Percentiles rank a stretch among this genome's conserved stretches.
Evolutionary conservation across 2,888 invertebrate genomes (phyloP).

Genomic region (Hylaea fasciaria): DNA sequence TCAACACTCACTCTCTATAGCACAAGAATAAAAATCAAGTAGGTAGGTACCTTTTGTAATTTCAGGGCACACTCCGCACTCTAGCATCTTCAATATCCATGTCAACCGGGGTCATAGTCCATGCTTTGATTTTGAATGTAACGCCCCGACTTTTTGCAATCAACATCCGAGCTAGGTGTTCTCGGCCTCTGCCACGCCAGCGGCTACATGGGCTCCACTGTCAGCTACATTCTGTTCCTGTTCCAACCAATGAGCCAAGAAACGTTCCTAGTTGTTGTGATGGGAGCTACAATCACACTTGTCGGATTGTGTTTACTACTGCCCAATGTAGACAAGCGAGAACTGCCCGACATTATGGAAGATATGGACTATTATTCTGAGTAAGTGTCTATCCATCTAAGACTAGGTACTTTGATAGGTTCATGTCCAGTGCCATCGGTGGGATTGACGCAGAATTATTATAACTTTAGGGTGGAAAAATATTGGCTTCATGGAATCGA

Average conservation of each 20-base stretch:
- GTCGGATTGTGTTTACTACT: constrained; percentile 58
- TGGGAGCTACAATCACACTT: constrained; percentile 52
- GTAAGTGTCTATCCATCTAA: constrained; percentile 49
- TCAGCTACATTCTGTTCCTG: constrained; percentile 61
- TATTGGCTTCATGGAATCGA: no score
- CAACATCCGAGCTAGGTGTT: constrained; percentile 66
- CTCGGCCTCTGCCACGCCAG: constrained; percentile 69
- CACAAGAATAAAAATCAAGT: no score
- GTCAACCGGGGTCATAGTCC: constrained; percentile 60
- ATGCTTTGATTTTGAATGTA: constrained; percentile 64
- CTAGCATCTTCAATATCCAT: constrained; percentile 60
- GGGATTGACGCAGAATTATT: no score
- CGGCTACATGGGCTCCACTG: constrained; percentile 68
- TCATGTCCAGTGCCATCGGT: not conserved
- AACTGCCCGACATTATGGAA: constrained; percentile 70
- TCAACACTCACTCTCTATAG: no score
- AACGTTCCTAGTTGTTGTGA: constrained; percentile 51
- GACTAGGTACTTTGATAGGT: not conserved
- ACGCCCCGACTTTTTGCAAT: constrained; percentile 71
- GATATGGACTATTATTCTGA: constrained; percentile 80
- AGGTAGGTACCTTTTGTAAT: constrained; percentile 26
- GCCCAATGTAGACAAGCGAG: constrained; percentile 71
- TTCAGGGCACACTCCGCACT: constrained; percentile 56
- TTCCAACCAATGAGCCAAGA: constrained; percentile 54
- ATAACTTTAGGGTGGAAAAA: no score